These are phyloP conservation scores for Podiceps cristatus DNA, from an alignment of 2,113 vertebrate species.

Conservation along the genomic window DNA sequence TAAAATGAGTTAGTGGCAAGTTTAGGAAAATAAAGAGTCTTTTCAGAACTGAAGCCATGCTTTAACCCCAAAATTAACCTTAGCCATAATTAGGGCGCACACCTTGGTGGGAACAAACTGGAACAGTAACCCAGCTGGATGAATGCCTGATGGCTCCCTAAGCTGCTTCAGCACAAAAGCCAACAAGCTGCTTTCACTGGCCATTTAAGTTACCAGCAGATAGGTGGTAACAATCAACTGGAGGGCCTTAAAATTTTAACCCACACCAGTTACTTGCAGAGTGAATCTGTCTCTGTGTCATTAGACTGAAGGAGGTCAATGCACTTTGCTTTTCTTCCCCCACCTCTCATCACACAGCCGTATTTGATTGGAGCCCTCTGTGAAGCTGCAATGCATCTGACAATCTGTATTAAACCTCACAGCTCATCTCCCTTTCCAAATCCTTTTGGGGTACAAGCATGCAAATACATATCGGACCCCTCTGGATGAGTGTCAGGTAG, in stretches of 20 bases:
- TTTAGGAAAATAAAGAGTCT: background rate
- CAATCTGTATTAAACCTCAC: background rate
- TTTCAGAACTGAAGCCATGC: background rate
- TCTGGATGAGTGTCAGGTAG: background rate
- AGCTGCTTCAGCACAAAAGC: slow-evolving; percentile 14
- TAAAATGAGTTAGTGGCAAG: background rate
- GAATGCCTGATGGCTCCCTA: background rate
- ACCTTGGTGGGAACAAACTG: background rate
- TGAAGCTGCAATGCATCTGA: background rate
- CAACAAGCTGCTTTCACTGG: background rate
- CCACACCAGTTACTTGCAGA: background rate
- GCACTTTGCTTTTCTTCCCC: background rate
- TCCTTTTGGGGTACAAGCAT: background rate
- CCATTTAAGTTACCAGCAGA: background rate
- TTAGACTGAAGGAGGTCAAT: background rate
- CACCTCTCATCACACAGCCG: background rate
- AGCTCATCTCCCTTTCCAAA: background rate
- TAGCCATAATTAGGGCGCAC: background rate
- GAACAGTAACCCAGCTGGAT: background rate
- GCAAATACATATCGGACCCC: background rate
- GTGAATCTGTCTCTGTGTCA: background rate
- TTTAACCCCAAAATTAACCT: background rate
- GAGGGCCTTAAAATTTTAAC: slow-evolving; percentile 21
- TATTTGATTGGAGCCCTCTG: background rate
- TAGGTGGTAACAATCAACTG: background rate